phyloP scores from a whole-genome alignment of 1,140 invertebrate species.

The Magallana angulata region DNA sequence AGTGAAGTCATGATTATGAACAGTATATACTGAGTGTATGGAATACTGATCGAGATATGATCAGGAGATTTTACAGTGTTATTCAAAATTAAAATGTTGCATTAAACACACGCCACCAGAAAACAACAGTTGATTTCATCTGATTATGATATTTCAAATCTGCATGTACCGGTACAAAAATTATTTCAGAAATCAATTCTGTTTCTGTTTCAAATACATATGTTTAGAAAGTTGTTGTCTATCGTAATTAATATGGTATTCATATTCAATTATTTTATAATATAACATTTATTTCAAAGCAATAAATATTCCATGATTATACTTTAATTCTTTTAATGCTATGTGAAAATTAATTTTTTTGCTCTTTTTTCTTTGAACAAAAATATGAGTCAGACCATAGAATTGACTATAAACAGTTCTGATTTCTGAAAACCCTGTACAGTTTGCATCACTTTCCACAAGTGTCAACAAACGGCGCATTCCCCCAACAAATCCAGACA shows the following conservation, averaged over 20 bases:
- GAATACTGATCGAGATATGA: not conserved
- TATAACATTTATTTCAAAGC: too few relatives aligned
- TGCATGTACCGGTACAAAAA: too few relatives aligned
- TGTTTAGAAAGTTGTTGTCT: too few relatives aligned
- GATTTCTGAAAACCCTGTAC: constrained; percentile 22
- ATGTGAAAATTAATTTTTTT: too few relatives aligned
- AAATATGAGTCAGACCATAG: not conserved
- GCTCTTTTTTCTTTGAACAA: not conserved
- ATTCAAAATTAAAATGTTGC: not conserved
- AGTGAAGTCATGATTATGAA: not conserved
- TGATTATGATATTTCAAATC: not conserved
- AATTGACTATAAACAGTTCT: not conserved
- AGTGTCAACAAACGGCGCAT: not conserved
- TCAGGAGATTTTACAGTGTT: not conserved
- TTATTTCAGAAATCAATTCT: constrained; percentile 16
- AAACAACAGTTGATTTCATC: constrained; percentile 12
- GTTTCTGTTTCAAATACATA: not conserved
- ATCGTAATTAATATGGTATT: too few relatives aligned
- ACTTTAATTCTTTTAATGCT: too few relatives aligned
- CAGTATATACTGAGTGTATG: not conserved
- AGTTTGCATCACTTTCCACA: not conserved
- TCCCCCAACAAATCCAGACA: constrained; percentile 14
- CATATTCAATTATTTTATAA: too few relatives aligned
- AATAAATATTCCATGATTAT: too few relatives aligned
- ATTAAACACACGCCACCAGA: not conserved